Evolutionary conservation across 2,888 invertebrate species (phyloP).

Genomic region (Trichopoda pennipes): DNA sequence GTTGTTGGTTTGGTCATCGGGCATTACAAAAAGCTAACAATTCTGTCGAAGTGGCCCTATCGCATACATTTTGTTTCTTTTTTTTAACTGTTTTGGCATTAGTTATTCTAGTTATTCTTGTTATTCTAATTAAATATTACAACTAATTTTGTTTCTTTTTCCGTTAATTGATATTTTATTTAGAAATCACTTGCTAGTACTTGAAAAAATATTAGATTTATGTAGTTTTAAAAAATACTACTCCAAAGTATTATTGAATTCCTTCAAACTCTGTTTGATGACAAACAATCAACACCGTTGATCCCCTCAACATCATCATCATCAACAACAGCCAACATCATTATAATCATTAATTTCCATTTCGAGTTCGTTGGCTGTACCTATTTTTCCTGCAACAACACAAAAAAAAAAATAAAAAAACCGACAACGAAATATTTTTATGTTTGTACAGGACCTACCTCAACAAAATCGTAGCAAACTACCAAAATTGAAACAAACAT

Average conservation of each 20-base stretch:
- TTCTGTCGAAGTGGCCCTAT: too few species aligned
- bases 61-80: too few species aligned
- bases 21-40: too few species aligned
- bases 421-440: slow-evolving; percentile 46
- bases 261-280: slow-evolving; percentile 35
- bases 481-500: slow-evolving; percentile 41
- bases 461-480: slow-evolving; percentile 74
- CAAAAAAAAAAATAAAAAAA: slow-evolving; percentile 6
- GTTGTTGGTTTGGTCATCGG: too few species aligned
- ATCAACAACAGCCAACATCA: slow-evolving; percentile 29
- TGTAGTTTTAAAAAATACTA: background rate
- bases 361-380: slow-evolving; percentile 80
- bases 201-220: too few species aligned
- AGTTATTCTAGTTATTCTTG: too few species aligned
- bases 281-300: slow-evolving; percentile 34
- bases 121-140: too few species aligned
- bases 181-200: too few species aligned
- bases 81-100: too few species aligned
- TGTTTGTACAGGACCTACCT: slow-evolving; percentile 78
- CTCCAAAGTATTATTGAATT: background rate
- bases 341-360: slow-evolving; percentile 58
- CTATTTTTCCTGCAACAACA: slow-evolving; percentile 74
- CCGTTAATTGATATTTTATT: too few species aligned
- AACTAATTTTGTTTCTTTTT: too few species aligned
- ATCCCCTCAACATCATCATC: slow-evolving; percentile 26